These are phyloP conservation scores for Neogale vison DNA, from an alignment of 2,113 vertebrate genomes.

Conservation along the genomic window DNA sequence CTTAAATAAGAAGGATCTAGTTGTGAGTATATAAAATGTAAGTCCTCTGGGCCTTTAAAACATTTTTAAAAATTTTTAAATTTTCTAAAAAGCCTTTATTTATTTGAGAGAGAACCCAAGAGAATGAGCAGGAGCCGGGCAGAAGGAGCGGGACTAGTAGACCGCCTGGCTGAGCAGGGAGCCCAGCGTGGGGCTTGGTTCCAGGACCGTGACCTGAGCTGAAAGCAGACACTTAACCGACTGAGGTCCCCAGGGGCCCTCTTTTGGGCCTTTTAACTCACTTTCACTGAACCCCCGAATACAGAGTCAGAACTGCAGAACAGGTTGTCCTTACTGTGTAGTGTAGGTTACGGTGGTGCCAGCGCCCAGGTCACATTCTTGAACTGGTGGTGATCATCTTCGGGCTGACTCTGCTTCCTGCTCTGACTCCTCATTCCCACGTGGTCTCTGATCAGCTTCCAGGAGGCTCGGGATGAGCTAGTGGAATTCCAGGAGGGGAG, in stretches of 20 bases:
- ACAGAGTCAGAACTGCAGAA: neutral
- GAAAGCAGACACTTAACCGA: neutral
- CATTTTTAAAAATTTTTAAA: too few species aligned
- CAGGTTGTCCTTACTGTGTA: neutral
- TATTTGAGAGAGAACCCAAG: too few species aligned
- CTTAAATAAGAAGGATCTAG: slow-evolving; percentile 7
- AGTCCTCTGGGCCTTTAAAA: neutral
- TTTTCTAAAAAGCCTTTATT: neutral
- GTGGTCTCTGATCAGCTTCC: slow-evolving; percentile 86
- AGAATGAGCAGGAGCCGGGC: neutral
- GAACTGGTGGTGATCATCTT: neutral
- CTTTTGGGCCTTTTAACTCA: neutral
- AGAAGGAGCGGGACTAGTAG: neutral
- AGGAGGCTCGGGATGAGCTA: slow-evolving; percentile 97
- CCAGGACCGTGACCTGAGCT: neutral
- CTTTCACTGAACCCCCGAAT: neutral
- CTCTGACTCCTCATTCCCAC: neutral
- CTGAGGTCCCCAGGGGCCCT: too few species aligned
- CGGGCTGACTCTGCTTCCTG: neutral
- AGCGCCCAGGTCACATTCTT: neutral
- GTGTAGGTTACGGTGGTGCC: neutral
- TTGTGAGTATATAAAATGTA: neutral
- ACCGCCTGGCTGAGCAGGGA: neutral
- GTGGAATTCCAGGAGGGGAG: slow-evolving; percentile 99
- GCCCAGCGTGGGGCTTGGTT: too few species aligned